Evolutionary conservation across 2,113 vertebrate species (phyloP).

Genomic region (Herpailurus yagouaroundi): DNA sequence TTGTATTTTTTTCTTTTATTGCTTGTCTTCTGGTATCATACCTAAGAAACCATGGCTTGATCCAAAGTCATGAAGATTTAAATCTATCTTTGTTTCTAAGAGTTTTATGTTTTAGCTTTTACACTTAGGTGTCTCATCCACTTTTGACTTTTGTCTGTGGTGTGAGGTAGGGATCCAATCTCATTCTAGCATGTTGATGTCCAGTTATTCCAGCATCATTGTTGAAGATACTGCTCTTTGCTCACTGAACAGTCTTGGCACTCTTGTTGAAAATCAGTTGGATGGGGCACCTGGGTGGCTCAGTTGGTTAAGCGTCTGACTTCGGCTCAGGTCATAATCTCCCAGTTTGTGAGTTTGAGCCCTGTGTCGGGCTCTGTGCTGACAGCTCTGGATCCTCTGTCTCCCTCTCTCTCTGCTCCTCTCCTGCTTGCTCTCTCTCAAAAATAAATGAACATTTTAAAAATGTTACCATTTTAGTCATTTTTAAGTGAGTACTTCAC

Average conservation of each 20-base stretch:
- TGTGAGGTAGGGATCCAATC: not conserved
- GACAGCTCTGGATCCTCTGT: too few relatives aligned
- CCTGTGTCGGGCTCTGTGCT: too few relatives aligned
- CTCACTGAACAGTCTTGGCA: not conserved
- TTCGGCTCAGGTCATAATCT: too few relatives aligned
- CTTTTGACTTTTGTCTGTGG: not conserved
- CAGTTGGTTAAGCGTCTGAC: too few relatives aligned
- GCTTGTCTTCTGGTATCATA: not conserved
- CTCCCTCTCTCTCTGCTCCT: too few relatives aligned
- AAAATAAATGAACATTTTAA: too few relatives aligned
- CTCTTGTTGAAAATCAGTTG: not conserved
- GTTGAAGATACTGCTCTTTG: not conserved
- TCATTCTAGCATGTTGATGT: not conserved
- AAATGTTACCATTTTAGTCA: not conserved
- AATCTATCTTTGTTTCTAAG: not conserved
- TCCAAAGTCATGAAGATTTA: not conserved
- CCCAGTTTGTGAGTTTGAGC: too few relatives aligned
- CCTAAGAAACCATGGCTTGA: not conserved
- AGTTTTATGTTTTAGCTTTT: not conserved
- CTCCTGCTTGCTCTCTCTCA: too few relatives aligned
- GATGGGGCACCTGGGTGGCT: not conserved
- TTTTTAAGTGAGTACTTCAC: not conserved
- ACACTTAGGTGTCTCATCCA: not conserved
- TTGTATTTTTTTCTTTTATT: not conserved
- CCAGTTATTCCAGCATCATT: not conserved